phyloP scores from a whole-genome alignment of 2,113 vertebrate species.

The Hipposideros armiger region DNA sequence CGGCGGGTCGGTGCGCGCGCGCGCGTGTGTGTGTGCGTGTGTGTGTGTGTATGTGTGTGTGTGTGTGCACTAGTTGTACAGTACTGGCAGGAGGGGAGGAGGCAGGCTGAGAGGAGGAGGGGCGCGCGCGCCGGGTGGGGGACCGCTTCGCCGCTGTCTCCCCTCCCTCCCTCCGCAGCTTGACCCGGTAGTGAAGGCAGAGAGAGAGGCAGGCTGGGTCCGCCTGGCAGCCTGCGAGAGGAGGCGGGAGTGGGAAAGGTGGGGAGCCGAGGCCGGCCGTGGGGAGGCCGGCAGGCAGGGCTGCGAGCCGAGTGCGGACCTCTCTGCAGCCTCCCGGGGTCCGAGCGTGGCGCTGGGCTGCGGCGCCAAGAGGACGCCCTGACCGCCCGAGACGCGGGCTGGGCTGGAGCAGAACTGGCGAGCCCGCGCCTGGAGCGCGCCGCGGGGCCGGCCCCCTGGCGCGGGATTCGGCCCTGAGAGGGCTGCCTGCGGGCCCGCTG shows the following conservation, averaged over 20 bases:
- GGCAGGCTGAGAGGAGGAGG: background rate
- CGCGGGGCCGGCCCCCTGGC: background rate
- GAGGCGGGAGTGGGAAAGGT: conserved; percentile 73
- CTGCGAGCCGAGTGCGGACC: conserved; percentile 3
- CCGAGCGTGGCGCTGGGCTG: background rate
- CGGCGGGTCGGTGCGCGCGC: conserved; percentile 51
- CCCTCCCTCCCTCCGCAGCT: conserved; percentile 68
- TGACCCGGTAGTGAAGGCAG: conserved; percentile 83
- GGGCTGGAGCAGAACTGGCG: background rate
- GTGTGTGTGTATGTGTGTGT: background rate
- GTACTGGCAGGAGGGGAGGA: conserved; percentile 82
- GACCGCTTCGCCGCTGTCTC: conserved; percentile 44
- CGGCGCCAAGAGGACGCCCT: background rate
- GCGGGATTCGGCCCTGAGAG: background rate
- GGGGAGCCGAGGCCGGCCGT: conserved; percentile 62
- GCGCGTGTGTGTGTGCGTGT: conserved; percentile 17
- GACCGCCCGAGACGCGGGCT: too few species aligned
- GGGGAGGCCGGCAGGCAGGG: conserved; percentile 62
- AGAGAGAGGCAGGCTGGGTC: conserved; percentile 73
- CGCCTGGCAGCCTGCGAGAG: conserved; percentile 70
- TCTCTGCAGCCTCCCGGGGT: background rate
- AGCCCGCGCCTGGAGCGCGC: background rate
- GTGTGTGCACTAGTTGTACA: conserved; percentile 86
- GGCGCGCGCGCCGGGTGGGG: conserved; percentile 53
- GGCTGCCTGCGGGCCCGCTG: background rate